Percentiles rank a stretch among this genome's conserved stretches.
These are phyloP conservation scores for Solea solea DNA, from an alignment of 2,113 vertebrate species.

Conservation along the genomic window DNA sequence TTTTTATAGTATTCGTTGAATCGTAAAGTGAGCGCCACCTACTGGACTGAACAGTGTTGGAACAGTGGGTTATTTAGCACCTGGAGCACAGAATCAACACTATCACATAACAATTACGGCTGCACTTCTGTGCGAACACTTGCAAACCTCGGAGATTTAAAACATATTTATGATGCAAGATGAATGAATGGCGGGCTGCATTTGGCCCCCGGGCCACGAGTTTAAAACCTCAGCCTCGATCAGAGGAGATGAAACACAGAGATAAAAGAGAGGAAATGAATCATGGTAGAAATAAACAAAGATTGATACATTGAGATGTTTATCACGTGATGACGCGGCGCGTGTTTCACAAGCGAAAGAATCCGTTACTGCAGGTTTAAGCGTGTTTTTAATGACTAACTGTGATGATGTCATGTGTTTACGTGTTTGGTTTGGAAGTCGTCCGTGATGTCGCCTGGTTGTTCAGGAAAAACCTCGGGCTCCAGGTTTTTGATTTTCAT, in stretches of 20 bases:
- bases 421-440: neutral
- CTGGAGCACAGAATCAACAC: too few species aligned
- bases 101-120: too few species aligned
- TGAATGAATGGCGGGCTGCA: too few species aligned
- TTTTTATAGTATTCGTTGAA: too few species aligned
- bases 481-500: slow-evolving; percentile 19
- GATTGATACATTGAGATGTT: neutral
- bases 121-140: too few species aligned
- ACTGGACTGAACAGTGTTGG: too few species aligned
- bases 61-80: too few species aligned
- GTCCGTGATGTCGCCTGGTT: neutral
- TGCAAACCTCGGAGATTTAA: too few species aligned
- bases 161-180: too few species aligned
- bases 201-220: too few species aligned
- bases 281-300: neutral
- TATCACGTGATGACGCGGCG: neutral
- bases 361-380: slow-evolving; percentile 2
- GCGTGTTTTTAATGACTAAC: slow-evolving; percentile 7
- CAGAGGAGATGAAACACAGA: neutral
- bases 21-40: too few species aligned
- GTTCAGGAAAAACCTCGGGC: neutral
- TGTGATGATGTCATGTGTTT: slow-evolving; percentile 4
- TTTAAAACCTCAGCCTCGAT: too few species aligned
- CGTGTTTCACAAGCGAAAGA: neutral
- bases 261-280: neutral